phyloP scores from a whole-genome alignment of 2,797 vertebrate genomes.

The Gymnodraco acuticeps region DNA sequence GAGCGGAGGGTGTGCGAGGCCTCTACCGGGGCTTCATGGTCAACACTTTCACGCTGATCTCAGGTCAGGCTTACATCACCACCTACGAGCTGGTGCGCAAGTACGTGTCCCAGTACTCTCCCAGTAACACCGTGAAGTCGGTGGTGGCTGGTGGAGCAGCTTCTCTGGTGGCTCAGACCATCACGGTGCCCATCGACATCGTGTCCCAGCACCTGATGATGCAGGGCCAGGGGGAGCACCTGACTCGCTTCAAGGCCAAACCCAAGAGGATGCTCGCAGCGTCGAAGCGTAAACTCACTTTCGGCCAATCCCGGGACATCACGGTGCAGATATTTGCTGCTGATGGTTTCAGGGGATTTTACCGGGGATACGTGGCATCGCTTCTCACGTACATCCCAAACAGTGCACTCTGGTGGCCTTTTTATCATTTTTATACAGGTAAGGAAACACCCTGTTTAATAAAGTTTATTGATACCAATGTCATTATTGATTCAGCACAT shows the following conservation, averaged over 20 bases:
- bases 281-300: slow-evolving; percentile 76
- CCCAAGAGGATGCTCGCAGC: slow-evolving; percentile 67
- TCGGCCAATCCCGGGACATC: slow-evolving; percentile 93
- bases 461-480: too few species aligned
- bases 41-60: slow-evolving; percentile 94
- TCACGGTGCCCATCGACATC: slow-evolving; percentile 96
- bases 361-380: slow-evolving; percentile 95
- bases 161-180: slow-evolving; percentile 96
- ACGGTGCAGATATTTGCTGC: slow-evolving; percentile 92
- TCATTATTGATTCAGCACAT: too few species aligned
- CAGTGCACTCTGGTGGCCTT: slow-evolving; percentile 99
- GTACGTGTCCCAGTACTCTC: slow-evolving; percentile 88
- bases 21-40: slow-evolving; percentile 97
- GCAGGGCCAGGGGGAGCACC: slow-evolving; percentile 92
- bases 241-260: slow-evolving; percentile 90
- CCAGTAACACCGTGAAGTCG: slow-evolving; percentile 93
- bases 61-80: slow-evolving; percentile 96
- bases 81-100: slow-evolving; percentile 95
- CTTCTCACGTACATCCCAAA: slow-evolving; percentile 98
- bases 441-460: slow-evolving; percentile 36
- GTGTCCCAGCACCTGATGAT: slow-evolving; percentile 98
- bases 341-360: slow-evolving; percentile 94
- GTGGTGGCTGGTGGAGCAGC: slow-evolving; percentile 94
- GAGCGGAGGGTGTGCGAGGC: slow-evolving; percentile 88
- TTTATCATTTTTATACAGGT: slow-evolving; percentile 99